A percentile compares a stretch with the other conserved stretches of the same genome.
phyloP scores from a whole-genome alignment of 30 jellyfish, hydroid and myxozoan genomes.

The Aurelia coerulea region DNA sequence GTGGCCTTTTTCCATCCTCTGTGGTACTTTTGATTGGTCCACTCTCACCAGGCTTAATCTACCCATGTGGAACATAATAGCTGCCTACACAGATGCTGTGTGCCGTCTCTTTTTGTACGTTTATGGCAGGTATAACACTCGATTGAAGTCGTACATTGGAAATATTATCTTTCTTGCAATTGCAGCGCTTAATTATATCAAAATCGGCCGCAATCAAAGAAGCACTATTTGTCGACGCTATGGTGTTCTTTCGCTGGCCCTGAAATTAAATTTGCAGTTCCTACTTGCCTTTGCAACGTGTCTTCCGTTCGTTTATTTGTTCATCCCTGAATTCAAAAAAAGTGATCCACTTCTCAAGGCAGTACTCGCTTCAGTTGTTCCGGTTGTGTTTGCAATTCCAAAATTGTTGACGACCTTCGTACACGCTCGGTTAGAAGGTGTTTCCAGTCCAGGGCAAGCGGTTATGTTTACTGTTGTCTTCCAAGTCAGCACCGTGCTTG shows the following conservation, averaged over 20 bases:
- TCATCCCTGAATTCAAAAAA: not conserved
- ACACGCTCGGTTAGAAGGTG: not conserved
- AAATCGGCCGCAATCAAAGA: slow-evolving; percentile 1
- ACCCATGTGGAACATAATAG: not conserved
- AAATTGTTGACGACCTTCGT: not conserved
- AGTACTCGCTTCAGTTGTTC: slow-evolving; percentile 11
- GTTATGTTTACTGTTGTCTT: not conserved
- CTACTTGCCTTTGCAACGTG: not conserved
- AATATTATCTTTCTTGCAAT: slow-evolving; percentile 7
- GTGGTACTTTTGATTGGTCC: slow-evolving; percentile 14
- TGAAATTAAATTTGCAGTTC: slow-evolving; percentile 21
- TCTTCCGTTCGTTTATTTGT: not conserved
- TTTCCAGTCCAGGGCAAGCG: slow-evolving; percentile 2
- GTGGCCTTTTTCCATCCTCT: slow-evolving; percentile 19
- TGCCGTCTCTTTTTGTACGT: not conserved
- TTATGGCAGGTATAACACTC: not conserved
- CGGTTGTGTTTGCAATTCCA: slow-evolving; percentile 12
- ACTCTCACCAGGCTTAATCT: not conserved
- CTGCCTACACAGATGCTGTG: slow-evolving; percentile 8
- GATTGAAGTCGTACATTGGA: slow-evolving; percentile 10
- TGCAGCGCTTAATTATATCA: not conserved
- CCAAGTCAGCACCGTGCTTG: not conserved
- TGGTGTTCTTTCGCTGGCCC: not conserved
- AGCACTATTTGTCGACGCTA: not conserved
- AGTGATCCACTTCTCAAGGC: not conserved